Conservation (phyloP, 2,888 invertebrate genomes). For the Neria commutata region DNA sequence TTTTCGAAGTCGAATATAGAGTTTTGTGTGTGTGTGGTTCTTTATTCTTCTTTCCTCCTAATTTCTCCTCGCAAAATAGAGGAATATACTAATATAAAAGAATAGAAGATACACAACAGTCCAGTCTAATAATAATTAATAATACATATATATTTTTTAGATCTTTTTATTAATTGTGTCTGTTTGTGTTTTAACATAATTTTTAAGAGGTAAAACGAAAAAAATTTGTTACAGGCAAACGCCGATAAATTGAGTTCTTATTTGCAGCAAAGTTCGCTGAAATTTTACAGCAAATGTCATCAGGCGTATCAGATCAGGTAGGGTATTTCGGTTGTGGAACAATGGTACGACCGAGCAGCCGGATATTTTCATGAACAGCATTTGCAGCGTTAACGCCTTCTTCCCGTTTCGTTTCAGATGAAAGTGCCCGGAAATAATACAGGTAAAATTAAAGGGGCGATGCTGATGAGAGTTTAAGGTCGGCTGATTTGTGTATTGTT, state of each 20-base stretch:
- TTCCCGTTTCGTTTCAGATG: conserved; percentile 42
- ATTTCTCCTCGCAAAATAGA: conserved; percentile 1
- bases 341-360: no score
- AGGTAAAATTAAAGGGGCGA: conserved; percentile 39
- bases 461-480: background rate
- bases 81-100: background rate
- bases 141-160: conserved; percentile 35
- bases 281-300: conserved; percentile 75
- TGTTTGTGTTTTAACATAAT: conserved; percentile 42
- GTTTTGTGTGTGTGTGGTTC: background rate
- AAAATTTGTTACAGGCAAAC: conserved; percentile 7
- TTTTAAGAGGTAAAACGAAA: conserved; percentile 32
- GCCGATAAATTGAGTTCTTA: conserved; percentile 20
- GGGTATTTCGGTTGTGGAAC: no score
- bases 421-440: conserved; percentile 56
- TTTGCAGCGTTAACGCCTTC: no score
- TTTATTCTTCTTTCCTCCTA: background rate
- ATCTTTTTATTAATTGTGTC: conserved; percentile 48
- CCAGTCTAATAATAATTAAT: conserved; percentile 33
- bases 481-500: background rate
- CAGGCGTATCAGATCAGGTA: conserved; percentile 92
- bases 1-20: background rate
- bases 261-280: conserved; percentile 49
- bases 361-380: no score
- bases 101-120: conserved; percentile 1